phyloP scores from a whole-genome alignment of 2,888 invertebrate genomes.

The Cryptus armator region DNA sequence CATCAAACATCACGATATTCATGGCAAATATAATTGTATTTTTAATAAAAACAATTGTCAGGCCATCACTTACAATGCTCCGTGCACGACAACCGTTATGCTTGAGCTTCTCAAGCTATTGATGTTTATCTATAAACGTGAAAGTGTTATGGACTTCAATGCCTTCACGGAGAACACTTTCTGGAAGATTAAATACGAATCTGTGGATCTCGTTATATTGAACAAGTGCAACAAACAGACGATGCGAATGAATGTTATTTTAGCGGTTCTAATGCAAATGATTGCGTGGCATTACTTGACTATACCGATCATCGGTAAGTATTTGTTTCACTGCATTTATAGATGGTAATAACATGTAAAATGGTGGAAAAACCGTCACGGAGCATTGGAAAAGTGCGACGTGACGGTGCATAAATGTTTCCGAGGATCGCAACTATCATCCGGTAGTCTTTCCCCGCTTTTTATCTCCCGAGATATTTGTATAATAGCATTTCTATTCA shows the following conservation, averaged over 20 bases:
- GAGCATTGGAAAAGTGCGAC: constrained; percentile 32
- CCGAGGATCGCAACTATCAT: not conserved
- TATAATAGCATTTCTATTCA: too few relatives aligned
- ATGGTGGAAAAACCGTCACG: not conserved
- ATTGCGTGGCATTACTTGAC: constrained; percentile 70
- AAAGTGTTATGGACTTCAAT: constrained; percentile 71
- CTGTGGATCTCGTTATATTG: constrained; percentile 65
- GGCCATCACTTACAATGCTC: constrained; percentile 70
- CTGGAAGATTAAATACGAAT: constrained; percentile 69
- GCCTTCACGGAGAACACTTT: constrained; percentile 70
- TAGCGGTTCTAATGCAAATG: constrained; percentile 63
- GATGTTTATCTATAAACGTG: constrained; percentile 67
- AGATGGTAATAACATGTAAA: not conserved
- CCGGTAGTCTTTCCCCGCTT: not conserved
- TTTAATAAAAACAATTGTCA: constrained; percentile 36
- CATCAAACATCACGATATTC: not conserved
- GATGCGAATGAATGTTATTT: constrained; percentile 56
- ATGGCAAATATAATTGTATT: not conserved
- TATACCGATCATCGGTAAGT: constrained; percentile 74
- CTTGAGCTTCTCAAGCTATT: constrained; percentile 68
- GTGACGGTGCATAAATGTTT: constrained; percentile 35
- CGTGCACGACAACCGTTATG: constrained; percentile 66
- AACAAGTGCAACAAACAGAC: constrained; percentile 66
- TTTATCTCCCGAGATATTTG: not conserved
- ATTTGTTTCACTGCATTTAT: constrained; percentile 20